phyloP scores from a whole-genome alignment of 2,113 vertebrate genomes.

The Gymnogyps californianus region DNA sequence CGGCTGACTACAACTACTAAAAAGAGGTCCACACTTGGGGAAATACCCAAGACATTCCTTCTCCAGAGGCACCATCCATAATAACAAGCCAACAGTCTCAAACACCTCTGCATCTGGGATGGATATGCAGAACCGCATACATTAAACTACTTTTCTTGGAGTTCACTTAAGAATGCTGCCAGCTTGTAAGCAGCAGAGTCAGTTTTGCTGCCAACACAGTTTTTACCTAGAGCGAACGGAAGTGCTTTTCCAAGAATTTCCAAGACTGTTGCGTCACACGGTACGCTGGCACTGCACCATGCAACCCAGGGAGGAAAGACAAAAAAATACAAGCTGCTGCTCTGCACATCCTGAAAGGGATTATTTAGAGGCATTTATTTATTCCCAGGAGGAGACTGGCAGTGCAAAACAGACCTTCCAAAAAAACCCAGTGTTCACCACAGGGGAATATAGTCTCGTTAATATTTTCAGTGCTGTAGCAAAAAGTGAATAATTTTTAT shows the following conservation, averaged over 20 bases:
- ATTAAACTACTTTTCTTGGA: slow-evolving; percentile 28
- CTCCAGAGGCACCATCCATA: not conserved
- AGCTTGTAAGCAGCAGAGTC: slow-evolving; percentile 63
- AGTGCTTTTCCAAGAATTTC: slow-evolving; percentile 73
- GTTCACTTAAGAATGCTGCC: slow-evolving; percentile 50
- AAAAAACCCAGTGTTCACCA: not conserved
- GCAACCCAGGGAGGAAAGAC: not conserved
- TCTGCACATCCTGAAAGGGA: not conserved
- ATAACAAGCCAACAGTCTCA: slow-evolving; percentile 10
- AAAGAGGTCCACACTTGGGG: slow-evolving; percentile 18
- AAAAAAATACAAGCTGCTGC: not conserved
- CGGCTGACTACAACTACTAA: not conserved
- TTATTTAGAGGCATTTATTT: not conserved
- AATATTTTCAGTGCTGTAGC: not conserved
- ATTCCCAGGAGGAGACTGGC: not conserved
- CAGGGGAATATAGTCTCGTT: not conserved
- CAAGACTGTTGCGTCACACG: slow-evolving; percentile 37
- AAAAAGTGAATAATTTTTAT: not conserved
- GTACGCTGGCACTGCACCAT: slow-evolving; percentile 24
- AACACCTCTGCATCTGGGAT: slow-evolving; percentile 24
- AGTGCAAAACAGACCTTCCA: not conserved
- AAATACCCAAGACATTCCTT: slow-evolving; percentile 17
- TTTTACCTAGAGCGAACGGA: slow-evolving; percentile 71
- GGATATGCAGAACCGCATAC: not conserved
- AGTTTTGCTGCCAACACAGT: slow-evolving; percentile 54